These are phyloP conservation scores for Hyposoter didymator DNA, from an alignment of 2,888 invertebrate genomes.

Conservation along the genomic window DNA sequence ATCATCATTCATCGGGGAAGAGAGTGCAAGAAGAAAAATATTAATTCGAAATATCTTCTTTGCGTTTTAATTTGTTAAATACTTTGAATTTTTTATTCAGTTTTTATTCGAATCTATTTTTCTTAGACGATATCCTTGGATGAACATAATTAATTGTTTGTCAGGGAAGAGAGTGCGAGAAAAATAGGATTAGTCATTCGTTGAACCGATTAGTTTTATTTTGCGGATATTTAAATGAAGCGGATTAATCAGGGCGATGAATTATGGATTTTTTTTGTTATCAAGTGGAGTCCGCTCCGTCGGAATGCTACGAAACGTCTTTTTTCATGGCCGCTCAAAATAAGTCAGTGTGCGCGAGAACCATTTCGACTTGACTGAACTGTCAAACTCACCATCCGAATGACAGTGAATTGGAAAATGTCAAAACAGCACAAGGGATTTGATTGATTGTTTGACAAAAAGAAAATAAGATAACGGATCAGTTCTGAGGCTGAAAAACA, in stretches of 20 bases:
- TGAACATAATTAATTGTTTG: not conserved
- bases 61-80: too few species aligned
- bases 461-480: not conserved
- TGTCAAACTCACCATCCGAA: not conserved
- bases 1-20: too few species aligned
- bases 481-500: too few species aligned
- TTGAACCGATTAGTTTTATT: not conserved
- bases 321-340: not conserved
- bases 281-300: not conserved
- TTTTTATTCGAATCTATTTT: not conserved
- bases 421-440: not conserved
- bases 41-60: too few species aligned
- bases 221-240: not conserved
- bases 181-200: not conserved
- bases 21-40: too few species aligned
- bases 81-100: not conserved
- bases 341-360: not conserved
- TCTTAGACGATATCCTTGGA: not conserved
- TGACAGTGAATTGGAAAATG: not conserved
- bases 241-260: not conserved
- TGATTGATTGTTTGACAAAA: not conserved
- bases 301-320: not conserved
- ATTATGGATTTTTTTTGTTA: not conserved
- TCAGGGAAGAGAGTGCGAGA: slow-evolving; percentile 15
- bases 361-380: not conserved